A percentile compares a stretch with the other conserved stretches of the same genome.
phyloP scores from a whole-genome alignment of 1,140 invertebrate species.

The Caenorhabditis latens region DNA sequence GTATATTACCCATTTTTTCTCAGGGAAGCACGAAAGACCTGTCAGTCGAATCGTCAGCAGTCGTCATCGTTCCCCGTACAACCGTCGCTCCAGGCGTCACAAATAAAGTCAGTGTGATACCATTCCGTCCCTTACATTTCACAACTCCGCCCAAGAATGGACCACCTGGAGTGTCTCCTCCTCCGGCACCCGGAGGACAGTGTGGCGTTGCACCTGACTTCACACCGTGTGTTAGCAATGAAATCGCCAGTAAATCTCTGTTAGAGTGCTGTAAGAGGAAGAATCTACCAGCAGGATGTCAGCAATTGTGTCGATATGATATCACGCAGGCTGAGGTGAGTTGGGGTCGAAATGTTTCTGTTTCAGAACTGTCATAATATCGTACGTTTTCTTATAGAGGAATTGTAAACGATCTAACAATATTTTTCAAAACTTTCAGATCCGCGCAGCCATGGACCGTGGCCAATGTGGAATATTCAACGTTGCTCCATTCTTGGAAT shows the following conservation, averaged over 20 bases:
- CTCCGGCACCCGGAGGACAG: background rate
- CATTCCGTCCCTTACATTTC: slow-evolving; percentile 23
- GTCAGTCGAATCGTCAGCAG: slow-evolving; percentile 2
- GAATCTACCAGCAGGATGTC: slow-evolving; percentile 61
- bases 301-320: slow-evolving; percentile 65
- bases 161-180: background rate
- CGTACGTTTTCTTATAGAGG: too few species aligned
- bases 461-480: slow-evolving; percentile 63
- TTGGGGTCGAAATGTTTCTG: background rate
- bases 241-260: slow-evolving; percentile 59
- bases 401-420: too few species aligned
- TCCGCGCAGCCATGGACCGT: slow-evolving; percentile 60
- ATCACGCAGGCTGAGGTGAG: slow-evolving; percentile 63
- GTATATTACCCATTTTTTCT: too few species aligned
- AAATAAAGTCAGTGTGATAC: slow-evolving; percentile 44
- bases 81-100: slow-evolving; percentile 30
- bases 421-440: slow-evolving; percentile 32
- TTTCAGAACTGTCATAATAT: too few species aligned
- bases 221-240: slow-evolving; percentile 60
- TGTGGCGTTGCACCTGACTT: slow-evolving; percentile 62
- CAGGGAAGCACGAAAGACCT: slow-evolving; percentile 39
- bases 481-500: slow-evolving; percentile 64
- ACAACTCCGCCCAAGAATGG: slow-evolving; percentile 2
- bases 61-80: background rate
- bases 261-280: slow-evolving; percentile 62